Evolutionary conservation across 2,113 vertebrate species (phyloP).

Genomic region (Acanthochromis polyacanthus): DNA sequence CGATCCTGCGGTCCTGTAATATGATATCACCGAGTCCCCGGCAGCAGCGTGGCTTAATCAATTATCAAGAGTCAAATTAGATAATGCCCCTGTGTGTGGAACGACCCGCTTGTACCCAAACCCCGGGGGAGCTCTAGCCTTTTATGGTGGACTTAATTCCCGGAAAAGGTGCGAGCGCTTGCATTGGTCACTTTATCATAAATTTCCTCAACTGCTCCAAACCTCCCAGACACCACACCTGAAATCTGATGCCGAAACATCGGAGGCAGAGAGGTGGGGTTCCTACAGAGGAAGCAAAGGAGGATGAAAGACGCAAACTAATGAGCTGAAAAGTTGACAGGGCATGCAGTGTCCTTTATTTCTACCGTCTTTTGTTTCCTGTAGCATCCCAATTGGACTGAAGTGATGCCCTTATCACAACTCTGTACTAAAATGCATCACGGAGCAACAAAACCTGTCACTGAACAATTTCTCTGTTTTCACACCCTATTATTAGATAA

Average conservation of each 20-base stretch:
- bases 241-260: constrained; percentile 6
- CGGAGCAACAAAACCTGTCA: too few species aligned
- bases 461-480: too few species aligned
- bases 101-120: constrained; percentile 6
- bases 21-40: constrained; percentile 30
- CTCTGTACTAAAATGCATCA: neutral
- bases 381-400: neutral
- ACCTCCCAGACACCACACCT: neutral
- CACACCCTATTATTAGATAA: too few species aligned
- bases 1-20: constrained; percentile 19
- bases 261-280: neutral
- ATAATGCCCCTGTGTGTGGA: constrained; percentile 39
- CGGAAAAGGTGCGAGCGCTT: constrained; percentile 7
- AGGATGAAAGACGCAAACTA: neutral
- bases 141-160: neutral
- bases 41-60: constrained; percentile 57
- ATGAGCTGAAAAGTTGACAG: neutral
- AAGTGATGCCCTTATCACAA: neutral
- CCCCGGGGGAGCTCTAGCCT: neutral
- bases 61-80: constrained; percentile 68
- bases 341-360: neutral
- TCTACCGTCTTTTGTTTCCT: neutral
- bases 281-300: neutral
- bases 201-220: neutral
- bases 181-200: neutral